Base-by-base conservation (phyloP, 2,888 invertebrate genomes). In the Torymus tubicola region DNA sequence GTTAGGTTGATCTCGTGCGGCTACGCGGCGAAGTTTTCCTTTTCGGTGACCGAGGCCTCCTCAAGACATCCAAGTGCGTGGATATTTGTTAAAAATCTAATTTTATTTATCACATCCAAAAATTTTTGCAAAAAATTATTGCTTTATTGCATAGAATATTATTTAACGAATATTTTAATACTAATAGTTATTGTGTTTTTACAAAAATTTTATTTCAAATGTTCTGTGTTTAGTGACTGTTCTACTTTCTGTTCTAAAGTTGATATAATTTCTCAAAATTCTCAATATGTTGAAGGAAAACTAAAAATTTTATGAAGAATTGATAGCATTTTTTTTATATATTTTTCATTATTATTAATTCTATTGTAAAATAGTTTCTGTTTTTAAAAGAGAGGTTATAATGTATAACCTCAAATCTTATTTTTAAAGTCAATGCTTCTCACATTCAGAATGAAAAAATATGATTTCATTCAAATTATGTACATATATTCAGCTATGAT, bases 21-120 rank as follows among this genome's bases (percentile, higher is more conserved):
- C 57, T 53, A 53, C 50, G 65, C 53, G 68, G 14, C 67, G 65
- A 58, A 78, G 63, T 71, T 74, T 78, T 82, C 69, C 63, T 82
- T 82, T 78, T 71, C 71, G 60, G 21, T 75, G 31, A 53, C 31
- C 53, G 74, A 63, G 57, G 70, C 57, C 57, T 57, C 12, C 31
- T 16, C 11, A 61, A 63, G 24, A 57, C 60, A 53, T 76, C 61
- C 80, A 82, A 82, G 82, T 82, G 52, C 71, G 82, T 82, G n/a
- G n/a, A 64, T 63, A 63, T 68, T 80, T 14, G 2, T 71, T 53
- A 71, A 80, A 80, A 73, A 82, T 82, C 82, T 63, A 14, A 58
- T 67, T 60, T 71, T 78, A 68, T 68, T 71, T 1, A 0, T 14
- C 8, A 78, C 82, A 82, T 82, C 82, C 14, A 0, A 31, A 16